These are phyloP conservation scores for Intoshia linei DNA, from an alignment of 1,140 invertebrate species.

Conservation along the genomic window DNA sequence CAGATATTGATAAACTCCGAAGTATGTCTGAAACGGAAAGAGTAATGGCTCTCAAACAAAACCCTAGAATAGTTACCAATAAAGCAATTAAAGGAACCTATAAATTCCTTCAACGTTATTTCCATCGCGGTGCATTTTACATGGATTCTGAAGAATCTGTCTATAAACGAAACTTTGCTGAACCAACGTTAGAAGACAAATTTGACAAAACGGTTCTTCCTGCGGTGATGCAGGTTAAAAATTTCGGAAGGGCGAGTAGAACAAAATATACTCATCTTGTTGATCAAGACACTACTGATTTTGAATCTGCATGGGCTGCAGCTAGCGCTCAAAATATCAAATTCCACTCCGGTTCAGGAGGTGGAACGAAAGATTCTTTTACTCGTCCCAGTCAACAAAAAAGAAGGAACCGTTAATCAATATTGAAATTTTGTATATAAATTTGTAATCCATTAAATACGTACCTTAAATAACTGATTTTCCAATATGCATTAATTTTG, in stretches of 20 bases:
- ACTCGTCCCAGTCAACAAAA: constrained; percentile 33
- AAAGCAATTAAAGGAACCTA: constrained; percentile 88
- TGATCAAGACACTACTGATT: constrained; percentile 88
- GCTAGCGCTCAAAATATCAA: constrained; percentile 57
- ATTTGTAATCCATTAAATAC: too few relatives aligned
- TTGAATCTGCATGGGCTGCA: constrained; percentile 73
- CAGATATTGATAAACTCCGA: constrained; percentile 56
- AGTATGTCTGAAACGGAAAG: constrained; percentile 78
- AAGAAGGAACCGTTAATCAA: too few relatives aligned
- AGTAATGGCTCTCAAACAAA: constrained; percentile 42
- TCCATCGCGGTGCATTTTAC: constrained; percentile 89
- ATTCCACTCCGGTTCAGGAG: constrained; percentile 51
- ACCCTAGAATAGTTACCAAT: constrained; percentile 69
- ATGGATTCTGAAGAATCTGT: constrained; percentile 69
- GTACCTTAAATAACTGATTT: too few relatives aligned
- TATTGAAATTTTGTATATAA: too few relatives aligned
- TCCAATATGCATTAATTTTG: too few relatives aligned
- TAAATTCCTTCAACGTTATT: constrained; percentile 97
- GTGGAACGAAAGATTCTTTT: constrained; percentile 75
- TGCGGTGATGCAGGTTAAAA: constrained; percentile 88
- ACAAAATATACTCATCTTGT: constrained; percentile 97
- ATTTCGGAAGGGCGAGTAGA: constrained; percentile 81
- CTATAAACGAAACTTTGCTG: constrained; percentile 69
- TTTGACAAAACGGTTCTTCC: constrained; percentile 93
- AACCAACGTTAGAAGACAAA: constrained; percentile 83